phyloP scores from a whole-genome alignment of 2,888 invertebrate genomes.

The Diarsia mendica region DNA sequence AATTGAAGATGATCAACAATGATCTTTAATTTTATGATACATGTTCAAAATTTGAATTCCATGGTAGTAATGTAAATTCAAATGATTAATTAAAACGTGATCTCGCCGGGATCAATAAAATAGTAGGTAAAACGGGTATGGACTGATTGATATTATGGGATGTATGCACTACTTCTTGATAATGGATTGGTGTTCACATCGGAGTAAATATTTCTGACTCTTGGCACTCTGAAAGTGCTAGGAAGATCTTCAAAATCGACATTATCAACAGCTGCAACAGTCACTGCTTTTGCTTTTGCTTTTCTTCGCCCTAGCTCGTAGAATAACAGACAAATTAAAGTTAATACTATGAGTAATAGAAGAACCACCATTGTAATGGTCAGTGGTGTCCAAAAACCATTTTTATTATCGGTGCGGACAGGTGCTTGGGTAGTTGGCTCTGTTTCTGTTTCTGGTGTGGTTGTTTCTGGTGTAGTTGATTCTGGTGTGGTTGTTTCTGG shows the following conservation, averaged over 20 bases:
- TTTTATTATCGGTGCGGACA: background rate
- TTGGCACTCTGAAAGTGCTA: slow-evolving; percentile 53
- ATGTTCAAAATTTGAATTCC: background rate
- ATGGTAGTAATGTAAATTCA: too few species aligned
- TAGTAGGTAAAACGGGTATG: too few species aligned
- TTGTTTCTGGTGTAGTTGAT: background rate
- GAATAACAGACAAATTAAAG: slow-evolving; percentile 54
- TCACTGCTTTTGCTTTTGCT: slow-evolving; percentile 32
- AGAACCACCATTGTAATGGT: slow-evolving; percentile 63
- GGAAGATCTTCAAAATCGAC: slow-evolving; percentile 37
- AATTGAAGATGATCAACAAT: background rate
- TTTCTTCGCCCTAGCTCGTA: slow-evolving; percentile 62
- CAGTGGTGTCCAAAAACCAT: slow-evolving; percentile 65
- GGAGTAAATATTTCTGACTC: slow-evolving; percentile 54
- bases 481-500: background rate
- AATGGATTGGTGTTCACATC: slow-evolving; percentile 53
- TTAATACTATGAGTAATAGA: slow-evolving; percentile 52
- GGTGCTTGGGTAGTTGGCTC: slow-evolving; percentile 9
- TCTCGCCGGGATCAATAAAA: too few species aligned
- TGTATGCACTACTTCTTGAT: slow-evolving; percentile 38
- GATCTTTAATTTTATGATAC: background rate
- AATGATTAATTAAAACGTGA: too few species aligned
- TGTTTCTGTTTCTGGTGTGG: background rate
- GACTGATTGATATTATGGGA: background rate
- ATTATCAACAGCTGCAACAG: slow-evolving; percentile 12